Evolutionary conservation across 2,888 invertebrate genomes (phyloP).

Genomic region (Nysson spinosus): DNA sequence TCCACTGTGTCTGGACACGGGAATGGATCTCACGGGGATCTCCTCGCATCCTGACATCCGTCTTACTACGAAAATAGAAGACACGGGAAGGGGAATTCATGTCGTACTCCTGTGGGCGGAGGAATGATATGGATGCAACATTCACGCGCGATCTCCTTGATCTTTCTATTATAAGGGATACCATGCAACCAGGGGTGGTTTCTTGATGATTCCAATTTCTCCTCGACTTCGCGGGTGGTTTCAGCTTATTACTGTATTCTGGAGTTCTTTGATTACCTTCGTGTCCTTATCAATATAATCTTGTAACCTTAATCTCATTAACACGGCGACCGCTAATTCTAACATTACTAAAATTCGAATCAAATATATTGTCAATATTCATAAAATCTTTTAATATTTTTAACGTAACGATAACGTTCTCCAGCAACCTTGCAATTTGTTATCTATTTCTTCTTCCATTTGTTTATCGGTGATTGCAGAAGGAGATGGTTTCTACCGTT

Average conservation of each 20-base stretch:
- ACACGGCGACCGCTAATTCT: no score
- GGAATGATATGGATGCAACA: constrained; percentile 31
- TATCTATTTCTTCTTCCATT: no score
- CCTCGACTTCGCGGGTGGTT: not conserved
- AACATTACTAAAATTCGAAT: no score
- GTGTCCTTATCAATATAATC: no score
- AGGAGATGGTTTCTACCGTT: no score
- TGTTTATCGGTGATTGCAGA: no score
- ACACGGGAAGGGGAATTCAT: constrained; percentile 17
- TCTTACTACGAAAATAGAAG: constrained; percentile 52
- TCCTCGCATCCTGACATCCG: constrained; percentile 56
- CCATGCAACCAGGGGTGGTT: constrained; percentile 8
- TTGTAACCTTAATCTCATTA: no score
- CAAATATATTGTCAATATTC: no score
- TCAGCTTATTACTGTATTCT: not conserved
- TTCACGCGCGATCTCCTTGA: constrained; percentile 47
- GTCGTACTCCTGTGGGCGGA: constrained; percentile 25
- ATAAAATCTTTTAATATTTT: no score
- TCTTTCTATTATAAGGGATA: constrained; percentile 38
- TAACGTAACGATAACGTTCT: no score
- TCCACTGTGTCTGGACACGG: constrained; percentile 46
- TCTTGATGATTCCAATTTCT: not conserved
- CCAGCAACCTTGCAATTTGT: no score
- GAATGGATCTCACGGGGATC: constrained; percentile 57
- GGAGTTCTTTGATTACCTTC: no score